These are phyloP conservation scores for Anastatus disparis DNA, from an alignment of 1,140 invertebrate species.

Conservation along the genomic window DNA sequence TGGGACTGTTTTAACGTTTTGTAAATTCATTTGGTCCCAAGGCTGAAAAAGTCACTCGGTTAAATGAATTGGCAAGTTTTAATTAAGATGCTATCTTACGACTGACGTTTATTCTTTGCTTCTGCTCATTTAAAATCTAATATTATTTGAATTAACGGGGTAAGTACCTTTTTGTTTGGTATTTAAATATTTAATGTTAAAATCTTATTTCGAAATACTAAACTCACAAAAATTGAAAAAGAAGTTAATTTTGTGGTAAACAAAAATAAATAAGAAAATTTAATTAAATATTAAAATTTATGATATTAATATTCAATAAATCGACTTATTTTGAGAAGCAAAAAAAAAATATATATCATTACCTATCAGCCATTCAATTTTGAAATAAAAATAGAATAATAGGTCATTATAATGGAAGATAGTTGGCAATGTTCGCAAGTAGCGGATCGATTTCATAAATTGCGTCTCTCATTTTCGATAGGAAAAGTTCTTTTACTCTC, in stretches of 20 bases:
- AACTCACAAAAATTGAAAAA: no score
- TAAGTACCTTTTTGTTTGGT: no score
- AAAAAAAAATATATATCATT: not conserved
- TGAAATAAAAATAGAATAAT: slow-evolving; percentile 26
- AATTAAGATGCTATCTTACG: slow-evolving; percentile 66
- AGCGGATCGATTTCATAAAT: slow-evolving; percentile 38
- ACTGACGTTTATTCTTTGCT: slow-evolving; percentile 42
- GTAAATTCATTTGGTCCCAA: no score
- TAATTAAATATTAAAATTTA: no score
- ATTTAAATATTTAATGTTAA: no score
- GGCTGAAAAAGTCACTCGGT: slow-evolving; percentile 46
- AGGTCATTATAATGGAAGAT: slow-evolving; percentile 23
- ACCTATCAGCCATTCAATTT: not conserved
- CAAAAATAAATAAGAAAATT: no score
- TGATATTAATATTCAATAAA: no score
- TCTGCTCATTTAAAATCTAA: not conserved
- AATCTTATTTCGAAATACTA: no score
- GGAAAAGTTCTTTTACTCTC: slow-evolving; percentile 24
- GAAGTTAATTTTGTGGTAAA: no score
- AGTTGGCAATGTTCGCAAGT: slow-evolving; percentile 7
- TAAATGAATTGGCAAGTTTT: slow-evolving; percentile 69
- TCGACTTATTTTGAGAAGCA: no score
- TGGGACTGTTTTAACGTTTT: no score
- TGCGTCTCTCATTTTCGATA: slow-evolving; percentile 38
- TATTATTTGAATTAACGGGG: no score